Evolutionary conservation across 2,797 vertebrate species (phyloP), one percentile per base, ranked within the genome.

Genomic region (Chelidonichthys spinosus): DNA sequence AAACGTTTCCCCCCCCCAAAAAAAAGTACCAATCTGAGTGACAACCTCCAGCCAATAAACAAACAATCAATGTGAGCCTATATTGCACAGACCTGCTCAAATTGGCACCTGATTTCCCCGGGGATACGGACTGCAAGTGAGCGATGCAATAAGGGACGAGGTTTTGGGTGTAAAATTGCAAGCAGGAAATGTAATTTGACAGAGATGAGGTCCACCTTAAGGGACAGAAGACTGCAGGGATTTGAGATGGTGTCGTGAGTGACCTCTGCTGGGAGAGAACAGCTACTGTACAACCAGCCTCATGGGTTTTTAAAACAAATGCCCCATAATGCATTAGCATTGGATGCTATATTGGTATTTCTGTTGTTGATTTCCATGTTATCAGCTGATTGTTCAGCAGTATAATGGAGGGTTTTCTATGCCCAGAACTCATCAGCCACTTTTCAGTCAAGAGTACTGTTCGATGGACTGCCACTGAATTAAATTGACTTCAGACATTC

Each of bases 1-100:
- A 91, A 87, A 78, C 61, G 61, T 54, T 74, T 87, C 25, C 25
- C 25, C 25, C 25, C 71, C 63, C 58, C 63, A 65, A 67, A 65
- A 71, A 77, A 39, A 70, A 67, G 39, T 55, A 11, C 69, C 87
- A 81, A 85, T 90, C 69, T 85, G 76, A 89, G 76, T 78, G 86
- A 89, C 79, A 86, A 89, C 89, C 82, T 80, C 52, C 85, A 85
- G 85, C 84, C 85, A 89, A 90, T 90, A 87, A 84, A 81, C 87
- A 88, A 80, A 82, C 89, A 90, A 89, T 90, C 91, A 89, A 65
- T 79, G 71, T 50, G 36, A 78, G 79, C 0, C 62, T 32, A 50
- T 49, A 56, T 76, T 80, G 82, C 73, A 69, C 55, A 70, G 63
- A 84, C 79, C 69, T 18, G 71, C 73, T 77, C 74, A 82, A 76